Conservation (phyloP, 2,797 vertebrate genomes). For the Netta rufina region DNA sequence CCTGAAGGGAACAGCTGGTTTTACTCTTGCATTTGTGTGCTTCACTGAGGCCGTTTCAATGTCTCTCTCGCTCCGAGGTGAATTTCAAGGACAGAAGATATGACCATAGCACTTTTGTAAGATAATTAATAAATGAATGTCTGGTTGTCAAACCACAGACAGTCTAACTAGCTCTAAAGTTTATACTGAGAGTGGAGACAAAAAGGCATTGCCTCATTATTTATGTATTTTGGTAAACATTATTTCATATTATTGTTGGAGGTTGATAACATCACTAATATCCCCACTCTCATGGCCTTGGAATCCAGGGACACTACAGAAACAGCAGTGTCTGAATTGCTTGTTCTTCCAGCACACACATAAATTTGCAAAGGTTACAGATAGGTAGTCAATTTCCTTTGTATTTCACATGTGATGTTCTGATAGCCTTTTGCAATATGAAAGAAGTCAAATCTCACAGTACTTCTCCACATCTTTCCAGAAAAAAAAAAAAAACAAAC, state of each 20-base stretch:
- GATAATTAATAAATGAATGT: neutral
- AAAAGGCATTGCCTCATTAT: neutral
- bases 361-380: neutral
- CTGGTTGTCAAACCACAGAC: conserved; percentile 7
- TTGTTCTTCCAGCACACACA: neutral
- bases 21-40: neutral
- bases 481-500: neutral
- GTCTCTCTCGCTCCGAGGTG: neutral
- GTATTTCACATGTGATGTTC: neutral
- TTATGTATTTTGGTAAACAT: conserved; percentile 23
- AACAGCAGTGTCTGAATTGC: neutral
- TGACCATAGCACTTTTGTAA: neutral
- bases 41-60: neutral
- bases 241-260: neutral
- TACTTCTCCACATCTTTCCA: neutral
- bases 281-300: neutral
- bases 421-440: neutral
- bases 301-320: neutral
- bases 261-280: neutral
- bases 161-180: neutral
- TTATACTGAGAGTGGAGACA: neutral
- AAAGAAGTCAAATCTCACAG: neutral
- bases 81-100: neutral
- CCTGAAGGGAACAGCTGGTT: conserved; percentile 6
- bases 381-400: neutral